These are phyloP conservation scores for Novumbra hubbsi DNA, from an alignment of 2,797 vertebrate species.

Conservation along the genomic window DNA sequence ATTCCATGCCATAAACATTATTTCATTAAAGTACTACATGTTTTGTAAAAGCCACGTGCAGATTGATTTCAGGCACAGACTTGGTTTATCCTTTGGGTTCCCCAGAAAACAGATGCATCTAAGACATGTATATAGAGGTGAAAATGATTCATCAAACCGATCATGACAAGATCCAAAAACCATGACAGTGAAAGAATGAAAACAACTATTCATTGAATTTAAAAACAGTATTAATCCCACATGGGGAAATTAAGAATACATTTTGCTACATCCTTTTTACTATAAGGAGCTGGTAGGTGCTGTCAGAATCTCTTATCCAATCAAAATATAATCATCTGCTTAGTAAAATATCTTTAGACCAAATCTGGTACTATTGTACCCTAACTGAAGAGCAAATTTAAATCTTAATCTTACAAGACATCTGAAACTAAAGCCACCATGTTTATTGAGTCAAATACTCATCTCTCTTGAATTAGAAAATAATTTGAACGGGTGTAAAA, in stretches of 20 bases:
- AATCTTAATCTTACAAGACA: conserved; percentile 8
- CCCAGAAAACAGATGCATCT: background rate
- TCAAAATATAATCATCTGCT: background rate
- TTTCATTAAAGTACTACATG: conserved; percentile 1
- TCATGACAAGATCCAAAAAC: background rate
- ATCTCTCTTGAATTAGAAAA: background rate
- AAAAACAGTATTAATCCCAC: background rate
- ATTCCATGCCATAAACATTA: background rate
- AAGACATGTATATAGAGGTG: background rate
- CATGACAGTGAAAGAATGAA: background rate
- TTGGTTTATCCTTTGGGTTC: background rate
- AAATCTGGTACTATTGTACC: background rate
- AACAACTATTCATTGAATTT: background rate
- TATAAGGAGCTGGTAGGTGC: background rate
- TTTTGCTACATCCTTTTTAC: background rate
- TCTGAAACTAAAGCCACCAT: conserved; percentile 38
- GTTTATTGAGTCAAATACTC: conserved; percentile 51
- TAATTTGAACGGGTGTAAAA: background rate
- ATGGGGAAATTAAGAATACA: background rate
- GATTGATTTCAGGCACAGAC: background rate
- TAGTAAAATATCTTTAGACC: background rate
- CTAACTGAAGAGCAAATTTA: background rate
- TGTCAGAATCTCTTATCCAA: background rate
- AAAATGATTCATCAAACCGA: background rate
- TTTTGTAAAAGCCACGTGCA: background rate